Percentiles rank a stretch among this genome's conserved stretches.
phyloP scores from a whole-genome alignment of 2,888 invertebrate species.

The Amiota mariae region DNA sequence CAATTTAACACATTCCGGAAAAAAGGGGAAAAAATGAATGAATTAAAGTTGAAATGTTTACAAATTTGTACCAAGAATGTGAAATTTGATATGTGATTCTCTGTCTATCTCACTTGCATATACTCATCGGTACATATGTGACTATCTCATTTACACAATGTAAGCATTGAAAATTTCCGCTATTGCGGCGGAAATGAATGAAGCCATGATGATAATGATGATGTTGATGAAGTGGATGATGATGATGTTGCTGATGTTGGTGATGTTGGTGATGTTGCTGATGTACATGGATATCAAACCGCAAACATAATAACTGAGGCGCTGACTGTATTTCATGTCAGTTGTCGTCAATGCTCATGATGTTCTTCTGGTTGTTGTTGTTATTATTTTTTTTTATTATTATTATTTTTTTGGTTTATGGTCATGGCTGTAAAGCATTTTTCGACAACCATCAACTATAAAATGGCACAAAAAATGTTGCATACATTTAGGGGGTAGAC shows the following conservation, averaged over 20 bases:
- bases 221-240: background rate
- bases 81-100: no score
- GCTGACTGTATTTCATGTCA: background rate
- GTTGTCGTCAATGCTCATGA: background rate
- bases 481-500: no score
- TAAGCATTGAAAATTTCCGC: background rate
- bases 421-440: constrained; percentile 10
- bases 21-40: no score
- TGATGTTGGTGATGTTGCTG: no score
- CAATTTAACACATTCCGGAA: no score
- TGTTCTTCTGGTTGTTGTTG: background rate
- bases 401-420: background rate
- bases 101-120: no score
- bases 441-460: background rate
- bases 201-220: background rate
- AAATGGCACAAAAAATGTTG: background rate
- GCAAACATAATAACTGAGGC: background rate
- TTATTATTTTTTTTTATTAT: no score
- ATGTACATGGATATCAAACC: background rate
- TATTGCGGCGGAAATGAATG: background rate
- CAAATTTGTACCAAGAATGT: no score
- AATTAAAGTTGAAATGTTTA: no score
- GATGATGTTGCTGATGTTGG: background rate
- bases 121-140: no score
- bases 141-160: background rate